Evolutionary conservation across 1,140 invertebrate species (phyloP).

Genomic region (Amphibalanus amphitrite): DNA sequence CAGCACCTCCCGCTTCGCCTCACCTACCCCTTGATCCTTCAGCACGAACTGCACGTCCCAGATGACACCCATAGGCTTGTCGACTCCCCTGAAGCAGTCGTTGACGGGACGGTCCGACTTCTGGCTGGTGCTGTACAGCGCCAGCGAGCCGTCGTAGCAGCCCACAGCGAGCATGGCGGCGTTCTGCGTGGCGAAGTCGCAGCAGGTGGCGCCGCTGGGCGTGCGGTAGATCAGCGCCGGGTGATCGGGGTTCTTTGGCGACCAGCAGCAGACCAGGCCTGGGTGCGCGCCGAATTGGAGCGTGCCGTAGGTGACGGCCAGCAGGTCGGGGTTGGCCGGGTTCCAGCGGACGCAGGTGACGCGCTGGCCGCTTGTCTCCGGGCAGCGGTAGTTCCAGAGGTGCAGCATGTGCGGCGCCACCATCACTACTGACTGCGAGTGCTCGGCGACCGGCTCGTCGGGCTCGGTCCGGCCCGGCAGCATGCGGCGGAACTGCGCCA

Average conservation of each 20-base stretch:
- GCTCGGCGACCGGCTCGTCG: too few species aligned
- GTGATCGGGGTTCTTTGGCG: not conserved
- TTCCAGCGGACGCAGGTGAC: slow-evolving; percentile 62
- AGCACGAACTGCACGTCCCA: too few species aligned
- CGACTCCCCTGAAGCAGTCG: too few species aligned
- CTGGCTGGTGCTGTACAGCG: too few species aligned
- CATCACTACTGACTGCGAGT: not conserved
- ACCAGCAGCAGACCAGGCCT: not conserved
- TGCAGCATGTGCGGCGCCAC: slow-evolving; percentile 16
- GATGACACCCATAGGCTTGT: too few species aligned
- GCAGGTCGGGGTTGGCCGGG: slow-evolving; percentile 26
- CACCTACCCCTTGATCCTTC: too few species aligned
- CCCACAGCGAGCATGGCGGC: too few species aligned
- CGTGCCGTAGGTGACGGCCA: slow-evolving; percentile 6
- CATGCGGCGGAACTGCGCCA: too few species aligned
- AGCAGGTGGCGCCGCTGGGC: slow-evolving; percentile 9
- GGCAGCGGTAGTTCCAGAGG: slow-evolving; percentile 19
- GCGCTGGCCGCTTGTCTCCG: slow-evolving; percentile 61
- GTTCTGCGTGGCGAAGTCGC: not conserved
- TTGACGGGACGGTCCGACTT: too few species aligned
- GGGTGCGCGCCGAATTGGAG: not conserved
- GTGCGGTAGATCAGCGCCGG: not conserved
- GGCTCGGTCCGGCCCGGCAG: too few species aligned
- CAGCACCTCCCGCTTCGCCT: too few species aligned
- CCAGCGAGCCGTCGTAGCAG: too few species aligned